Percentiles rank a stretch among this genome's conserved stretches.
These are phyloP conservation scores for Elanus axillaris DNA, from an alignment of 2,113 vertebrate species.

Conservation along the genomic window DNA sequence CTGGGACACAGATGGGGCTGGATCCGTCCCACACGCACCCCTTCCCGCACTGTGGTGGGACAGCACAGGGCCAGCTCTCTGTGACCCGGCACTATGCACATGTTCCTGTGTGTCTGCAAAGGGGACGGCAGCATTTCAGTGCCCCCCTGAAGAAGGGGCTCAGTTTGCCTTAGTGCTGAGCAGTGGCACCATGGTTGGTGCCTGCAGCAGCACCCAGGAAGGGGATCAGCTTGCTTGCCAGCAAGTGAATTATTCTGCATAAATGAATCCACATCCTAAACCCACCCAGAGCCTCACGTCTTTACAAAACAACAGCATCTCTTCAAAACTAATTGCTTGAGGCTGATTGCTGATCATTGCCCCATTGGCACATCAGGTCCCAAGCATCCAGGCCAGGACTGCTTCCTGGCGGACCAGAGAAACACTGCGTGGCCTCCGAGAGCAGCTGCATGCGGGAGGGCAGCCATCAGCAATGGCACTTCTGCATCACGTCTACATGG, in stretches of 20 bases:
- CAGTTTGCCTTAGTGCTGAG: neutral
- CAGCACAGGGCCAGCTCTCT: neutral
- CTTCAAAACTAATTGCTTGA: neutral
- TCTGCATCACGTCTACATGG: neutral
- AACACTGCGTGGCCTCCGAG: neutral
- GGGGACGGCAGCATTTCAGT: neutral
- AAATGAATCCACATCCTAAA: neutral
- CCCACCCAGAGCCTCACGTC: neutral
- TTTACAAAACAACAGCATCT: neutral
- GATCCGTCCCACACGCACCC: neutral
- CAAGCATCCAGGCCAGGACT: neutral
- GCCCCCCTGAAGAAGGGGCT: neutral
- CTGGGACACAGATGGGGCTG: neutral
- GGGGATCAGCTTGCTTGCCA: neutral
- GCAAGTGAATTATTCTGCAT: neutral
- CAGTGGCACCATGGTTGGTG: fast-evolving
- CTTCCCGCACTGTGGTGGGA: neutral
- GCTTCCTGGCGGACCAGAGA: neutral
- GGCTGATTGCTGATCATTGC: neutral
- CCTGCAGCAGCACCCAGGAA: fast-evolving
- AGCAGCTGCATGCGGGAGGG: neutral
- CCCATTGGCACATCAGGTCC: neutral
- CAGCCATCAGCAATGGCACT: neutral
- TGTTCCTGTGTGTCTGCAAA: fast-evolving
- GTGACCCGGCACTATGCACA: fast-evolving